Conservation (phyloP, 1,140 invertebrate genomes). For the Heliothis virescens region DNA sequence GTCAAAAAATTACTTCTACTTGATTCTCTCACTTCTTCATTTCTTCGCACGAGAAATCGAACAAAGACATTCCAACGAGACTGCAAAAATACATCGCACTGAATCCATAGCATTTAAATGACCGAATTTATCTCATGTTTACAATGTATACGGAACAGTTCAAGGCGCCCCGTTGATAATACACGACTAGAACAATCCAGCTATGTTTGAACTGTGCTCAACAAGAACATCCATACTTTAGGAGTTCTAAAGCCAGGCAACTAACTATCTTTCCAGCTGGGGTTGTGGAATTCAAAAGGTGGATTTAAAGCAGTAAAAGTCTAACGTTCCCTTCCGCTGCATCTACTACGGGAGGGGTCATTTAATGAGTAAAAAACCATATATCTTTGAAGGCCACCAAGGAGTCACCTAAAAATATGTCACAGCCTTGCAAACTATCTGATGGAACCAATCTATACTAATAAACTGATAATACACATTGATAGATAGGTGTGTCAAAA, state of each 20-base stretch:
- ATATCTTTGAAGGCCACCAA: neutral
- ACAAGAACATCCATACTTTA: neutral
- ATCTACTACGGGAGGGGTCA: too few species aligned
- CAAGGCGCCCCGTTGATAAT: constrained; percentile 45
- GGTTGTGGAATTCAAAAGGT: too few species aligned
- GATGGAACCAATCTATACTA: neutral
- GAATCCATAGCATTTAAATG: neutral
- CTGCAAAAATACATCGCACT: neutral
- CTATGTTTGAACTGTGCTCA: neutral
- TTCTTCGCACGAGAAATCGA: neutral
- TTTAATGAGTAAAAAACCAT: neutral
- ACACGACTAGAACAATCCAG: constrained; percentile 3
- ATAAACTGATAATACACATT: neutral
- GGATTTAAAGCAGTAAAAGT: too few species aligned
- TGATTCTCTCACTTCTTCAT: too few species aligned
- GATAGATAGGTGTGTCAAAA: neutral
- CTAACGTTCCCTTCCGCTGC: too few species aligned
- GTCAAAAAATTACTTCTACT: too few species aligned
- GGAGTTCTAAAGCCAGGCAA: neutral
- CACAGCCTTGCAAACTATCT: neutral
- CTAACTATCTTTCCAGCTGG: too few species aligned
- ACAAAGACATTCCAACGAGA: neutral
- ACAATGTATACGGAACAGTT: constrained; percentile 35
- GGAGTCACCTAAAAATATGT: neutral
- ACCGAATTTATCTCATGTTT: constrained; percentile 33